Conservation (phyloP, 2,797 vertebrate genomes). For the Muscicapa striata region DNA sequence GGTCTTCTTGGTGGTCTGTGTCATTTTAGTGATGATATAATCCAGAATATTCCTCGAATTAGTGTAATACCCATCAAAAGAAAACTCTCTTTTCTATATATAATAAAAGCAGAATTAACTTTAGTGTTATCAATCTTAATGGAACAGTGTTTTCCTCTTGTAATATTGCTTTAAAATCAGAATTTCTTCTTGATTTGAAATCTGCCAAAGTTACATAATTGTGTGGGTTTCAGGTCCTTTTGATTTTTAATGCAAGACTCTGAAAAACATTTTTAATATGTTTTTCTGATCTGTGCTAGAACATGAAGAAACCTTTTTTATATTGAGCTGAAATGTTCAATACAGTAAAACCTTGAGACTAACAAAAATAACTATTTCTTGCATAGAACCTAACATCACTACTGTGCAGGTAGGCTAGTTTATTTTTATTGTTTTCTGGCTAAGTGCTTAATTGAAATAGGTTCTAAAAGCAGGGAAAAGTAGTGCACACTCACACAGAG, state of each 20-base stretch:
- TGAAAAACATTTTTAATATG: neutral
- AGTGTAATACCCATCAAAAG: conserved; percentile 17
- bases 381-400: neutral
- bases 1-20: neutral
- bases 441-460: neutral
- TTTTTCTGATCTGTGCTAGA: neutral
- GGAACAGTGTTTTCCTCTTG: neutral
- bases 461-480: neutral
- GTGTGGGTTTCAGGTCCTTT: neutral
- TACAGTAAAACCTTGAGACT: neutral
- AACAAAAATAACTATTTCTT: neutral
- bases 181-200: neutral
- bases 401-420: neutral
- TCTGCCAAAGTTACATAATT: neutral
- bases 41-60: neutral
- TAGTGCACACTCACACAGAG: no score
- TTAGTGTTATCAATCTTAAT: neutral
- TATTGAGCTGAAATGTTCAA: neutral
- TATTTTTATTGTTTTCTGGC: neutral
- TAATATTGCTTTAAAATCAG: neutral
- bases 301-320: neutral
- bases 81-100: neutral
- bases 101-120: neutral
- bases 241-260: neutral
- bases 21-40: neutral